Conservation (phyloP, 2,888 invertebrate species). For the Agriopis marginaria region DNA sequence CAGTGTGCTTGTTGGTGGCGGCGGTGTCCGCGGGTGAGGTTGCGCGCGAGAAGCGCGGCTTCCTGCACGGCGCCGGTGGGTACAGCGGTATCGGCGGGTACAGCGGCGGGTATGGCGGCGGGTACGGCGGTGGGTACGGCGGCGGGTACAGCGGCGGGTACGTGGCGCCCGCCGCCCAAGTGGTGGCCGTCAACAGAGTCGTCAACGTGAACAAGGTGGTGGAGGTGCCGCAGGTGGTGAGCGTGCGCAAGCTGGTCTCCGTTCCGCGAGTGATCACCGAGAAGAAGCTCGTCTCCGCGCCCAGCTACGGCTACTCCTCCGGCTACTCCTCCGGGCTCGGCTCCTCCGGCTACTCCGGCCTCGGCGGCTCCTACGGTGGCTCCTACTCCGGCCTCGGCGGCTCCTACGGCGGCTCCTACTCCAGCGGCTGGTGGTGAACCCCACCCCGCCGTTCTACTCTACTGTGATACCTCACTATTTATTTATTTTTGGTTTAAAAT, state of each 20-base stretch:
- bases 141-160: conserved; percentile 32
- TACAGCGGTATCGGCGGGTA: conserved; percentile 43
- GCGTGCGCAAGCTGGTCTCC: conserved; percentile 49
- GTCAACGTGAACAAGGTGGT: conserved; percentile 47
- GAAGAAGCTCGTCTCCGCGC: conserved; percentile 44
- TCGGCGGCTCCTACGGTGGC: not conserved
- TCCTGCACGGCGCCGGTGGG: conserved; percentile 33
- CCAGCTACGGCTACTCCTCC: conserved; percentile 22
- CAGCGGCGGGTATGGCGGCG: conserved; percentile 41
- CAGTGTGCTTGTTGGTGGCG: conserved; percentile 45
- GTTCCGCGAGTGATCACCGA: conserved; percentile 49
- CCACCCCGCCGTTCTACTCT: conserved; percentile 5
- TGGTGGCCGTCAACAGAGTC: conserved; percentile 43
- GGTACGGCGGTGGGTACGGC: conserved; percentile 31
- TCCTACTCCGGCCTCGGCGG: conserved; percentile 32
- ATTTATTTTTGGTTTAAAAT: conserved; percentile 20
- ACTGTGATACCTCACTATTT: conserved; percentile 9
- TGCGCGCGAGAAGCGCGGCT: conserved; percentile 41
- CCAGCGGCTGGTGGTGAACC: conserved; percentile 51
- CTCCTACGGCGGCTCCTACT: conserved; percentile 38
- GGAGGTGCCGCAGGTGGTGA: conserved; percentile 46
- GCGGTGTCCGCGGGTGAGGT: conserved; percentile 43
- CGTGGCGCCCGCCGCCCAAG: conserved; percentile 32
- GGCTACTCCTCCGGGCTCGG: conserved; percentile 12
- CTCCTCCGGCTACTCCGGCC: conserved; percentile 28